Evolutionary conservation across 2,797 vertebrate genomes (phyloP).

Genomic region (Tapirus indicus): DNA sequence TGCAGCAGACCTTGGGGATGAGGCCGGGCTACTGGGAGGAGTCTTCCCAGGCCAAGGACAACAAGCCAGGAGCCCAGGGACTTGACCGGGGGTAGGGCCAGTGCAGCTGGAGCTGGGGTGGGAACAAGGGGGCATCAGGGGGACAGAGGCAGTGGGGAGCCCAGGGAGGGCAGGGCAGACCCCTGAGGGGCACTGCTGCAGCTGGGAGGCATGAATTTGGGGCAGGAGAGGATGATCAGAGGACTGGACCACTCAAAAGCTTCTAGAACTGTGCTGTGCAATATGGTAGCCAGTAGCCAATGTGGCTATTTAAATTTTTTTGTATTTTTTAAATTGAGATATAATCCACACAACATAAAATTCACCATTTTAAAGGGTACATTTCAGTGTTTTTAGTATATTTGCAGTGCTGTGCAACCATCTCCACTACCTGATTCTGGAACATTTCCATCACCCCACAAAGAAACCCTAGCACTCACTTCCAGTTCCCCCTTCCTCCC

Average conservation of each 20-base stretch:
- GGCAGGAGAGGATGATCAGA: neutral
- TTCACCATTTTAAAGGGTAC: neutral
- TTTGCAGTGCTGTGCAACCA: no score
- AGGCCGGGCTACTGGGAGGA: neutral
- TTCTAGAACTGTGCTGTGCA: neutral
- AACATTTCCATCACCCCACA: neutral
- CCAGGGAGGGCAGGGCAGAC: neutral
- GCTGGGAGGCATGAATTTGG: neutral
- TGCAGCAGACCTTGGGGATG: neutral
- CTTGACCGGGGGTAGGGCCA: fast-evolving
- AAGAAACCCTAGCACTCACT: neutral
- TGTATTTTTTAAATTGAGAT: neutral
- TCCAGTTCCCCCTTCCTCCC: neutral
- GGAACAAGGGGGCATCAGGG: no score
- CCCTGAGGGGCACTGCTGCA: neutral
- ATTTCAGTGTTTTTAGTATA: neutral
- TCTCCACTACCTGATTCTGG: neutral
- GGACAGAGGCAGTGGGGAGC: neutral
- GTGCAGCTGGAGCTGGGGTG: neutral
- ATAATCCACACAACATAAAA: neutral
- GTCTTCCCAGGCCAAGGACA: neutral
- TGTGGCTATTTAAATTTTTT: neutral
- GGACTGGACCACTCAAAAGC: neutral
- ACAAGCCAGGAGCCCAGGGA: neutral
- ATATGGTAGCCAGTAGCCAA: neutral